Evolutionary conservation across 2,113 vertebrate genomes (phyloP).

Genomic region (Marcusenius ussheri): DNA sequence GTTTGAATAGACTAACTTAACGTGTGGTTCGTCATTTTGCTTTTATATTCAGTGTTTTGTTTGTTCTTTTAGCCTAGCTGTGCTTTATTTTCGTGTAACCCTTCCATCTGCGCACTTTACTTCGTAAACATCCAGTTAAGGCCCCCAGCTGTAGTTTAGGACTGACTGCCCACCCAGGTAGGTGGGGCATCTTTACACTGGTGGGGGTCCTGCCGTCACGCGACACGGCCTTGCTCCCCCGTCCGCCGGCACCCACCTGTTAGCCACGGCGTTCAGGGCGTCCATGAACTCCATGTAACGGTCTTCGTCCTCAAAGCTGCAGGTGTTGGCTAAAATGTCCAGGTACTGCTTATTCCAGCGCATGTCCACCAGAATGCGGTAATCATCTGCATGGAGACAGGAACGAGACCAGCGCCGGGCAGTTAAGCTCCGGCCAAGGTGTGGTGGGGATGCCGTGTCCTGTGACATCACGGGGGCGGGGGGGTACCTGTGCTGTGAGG

Average conservation of each 20-base stretch:
- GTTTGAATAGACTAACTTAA: background rate
- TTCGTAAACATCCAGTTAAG: background rate
- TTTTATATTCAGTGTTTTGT: background rate
- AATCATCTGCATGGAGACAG: conserved; percentile 68
- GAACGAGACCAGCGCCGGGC: background rate
- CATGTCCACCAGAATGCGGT: conserved; percentile 80
- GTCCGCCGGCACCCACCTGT: conserved; percentile 60
- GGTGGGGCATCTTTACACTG: background rate
- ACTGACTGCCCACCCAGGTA: background rate
- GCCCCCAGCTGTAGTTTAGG: background rate
- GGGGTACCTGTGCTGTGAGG: conserved; percentile 75
- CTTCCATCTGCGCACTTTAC: background rate
- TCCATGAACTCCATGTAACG: conserved; percentile 73
- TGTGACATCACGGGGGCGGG: background rate
- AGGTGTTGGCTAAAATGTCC: conserved; percentile 79
- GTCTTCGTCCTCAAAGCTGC: conserved; percentile 77
- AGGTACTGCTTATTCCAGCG: conserved; percentile 94
- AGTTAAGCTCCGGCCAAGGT: background rate
- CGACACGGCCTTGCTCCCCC: background rate
- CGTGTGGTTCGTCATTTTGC: background rate
- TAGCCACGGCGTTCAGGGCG: conserved; percentile 76
- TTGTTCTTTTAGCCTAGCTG: background rate
- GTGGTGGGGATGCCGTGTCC: background rate
- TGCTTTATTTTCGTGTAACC: background rate
- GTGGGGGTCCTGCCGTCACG: background rate